These are phyloP conservation scores for Drosophila pseudoobscura DNA, from an alignment of 1,140 invertebrate genomes.

Conservation along the genomic window DNA sequence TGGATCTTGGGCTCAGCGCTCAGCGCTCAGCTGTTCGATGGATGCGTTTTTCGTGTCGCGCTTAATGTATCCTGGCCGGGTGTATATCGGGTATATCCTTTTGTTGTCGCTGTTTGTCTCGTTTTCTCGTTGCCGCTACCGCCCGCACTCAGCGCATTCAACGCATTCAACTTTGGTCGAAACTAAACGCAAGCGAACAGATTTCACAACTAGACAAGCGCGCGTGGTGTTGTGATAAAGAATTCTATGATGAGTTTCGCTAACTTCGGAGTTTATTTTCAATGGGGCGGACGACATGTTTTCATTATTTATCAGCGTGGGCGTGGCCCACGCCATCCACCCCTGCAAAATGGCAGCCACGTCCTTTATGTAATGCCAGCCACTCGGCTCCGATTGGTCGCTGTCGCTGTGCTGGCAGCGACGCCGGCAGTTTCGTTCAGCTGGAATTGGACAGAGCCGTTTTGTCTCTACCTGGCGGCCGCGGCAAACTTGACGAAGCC, in stretches of 20 bases:
- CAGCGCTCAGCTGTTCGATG: too few relatives aligned
- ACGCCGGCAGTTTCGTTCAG: slow-evolving; percentile 66
- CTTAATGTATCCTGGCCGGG: not conserved
- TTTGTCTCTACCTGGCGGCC: slow-evolving; percentile 48
- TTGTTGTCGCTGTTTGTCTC: too few relatives aligned
- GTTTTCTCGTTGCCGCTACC: too few relatives aligned
- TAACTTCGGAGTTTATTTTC: slow-evolving; percentile 83
- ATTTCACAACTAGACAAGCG: slow-evolving; percentile 83
- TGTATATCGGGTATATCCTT: too few relatives aligned
- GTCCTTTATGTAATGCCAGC: slow-evolving; percentile 51
- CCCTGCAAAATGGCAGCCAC: slow-evolving; percentile 71
- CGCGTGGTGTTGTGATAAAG: slow-evolving; percentile 82
- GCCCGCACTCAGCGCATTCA: too few relatives aligned
- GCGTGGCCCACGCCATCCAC: slow-evolving; percentile 56
- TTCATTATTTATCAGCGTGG: slow-evolving; percentile 81
- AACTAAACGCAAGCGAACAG: slow-evolving; percentile 82
- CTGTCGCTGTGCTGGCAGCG: slow-evolving; percentile 25
- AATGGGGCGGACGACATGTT: slow-evolving; percentile 83
- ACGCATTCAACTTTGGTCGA: slow-evolving; percentile 66
- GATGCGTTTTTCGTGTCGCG: not conserved
- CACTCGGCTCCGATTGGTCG: slow-evolving; percentile 48
- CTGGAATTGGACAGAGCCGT: slow-evolving; percentile 66
- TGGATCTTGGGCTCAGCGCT: too few relatives aligned
- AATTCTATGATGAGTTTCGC: slow-evolving; percentile 83
- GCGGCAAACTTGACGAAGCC: slow-evolving; percentile 73